Conservation (phyloP, 1,140 invertebrate species). For the Rhizoglyphus robini region DNA sequence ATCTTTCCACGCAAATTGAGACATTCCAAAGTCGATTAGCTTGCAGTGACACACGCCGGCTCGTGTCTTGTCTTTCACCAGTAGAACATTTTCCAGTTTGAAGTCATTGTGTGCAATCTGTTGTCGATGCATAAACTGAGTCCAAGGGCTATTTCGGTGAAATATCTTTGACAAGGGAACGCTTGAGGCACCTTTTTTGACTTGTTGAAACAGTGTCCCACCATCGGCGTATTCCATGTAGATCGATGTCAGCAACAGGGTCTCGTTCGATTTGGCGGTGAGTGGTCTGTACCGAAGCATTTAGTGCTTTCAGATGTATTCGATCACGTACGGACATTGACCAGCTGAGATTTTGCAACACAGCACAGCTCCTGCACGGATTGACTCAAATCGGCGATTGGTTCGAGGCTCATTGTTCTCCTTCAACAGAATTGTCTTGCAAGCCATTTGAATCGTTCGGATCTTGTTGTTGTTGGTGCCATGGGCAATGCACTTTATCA, state of each 20-base stretch:
- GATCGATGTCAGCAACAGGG: neutral
- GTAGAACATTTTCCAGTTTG: conserved; percentile 1
- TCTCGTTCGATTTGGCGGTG: neutral
- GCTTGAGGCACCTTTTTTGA: neutral
- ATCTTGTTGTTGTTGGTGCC: neutral
- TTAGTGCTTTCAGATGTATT: neutral
- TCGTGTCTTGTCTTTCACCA: neutral
- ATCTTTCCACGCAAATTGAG: conserved; percentile 1
- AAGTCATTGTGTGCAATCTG: conserved; percentile 1
- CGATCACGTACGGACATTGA: neutral
- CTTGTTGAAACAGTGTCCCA: neutral
- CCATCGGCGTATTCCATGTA: neutral
- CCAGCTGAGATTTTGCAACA: neutral
- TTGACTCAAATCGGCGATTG: neutral
- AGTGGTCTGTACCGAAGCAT: neutral
- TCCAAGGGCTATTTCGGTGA: neutral
- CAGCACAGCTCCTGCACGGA: neutral
- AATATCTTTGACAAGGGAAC: neutral
- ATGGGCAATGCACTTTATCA: neutral
- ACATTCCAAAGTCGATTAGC: conserved; percentile 2
- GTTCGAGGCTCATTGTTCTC: neutral
- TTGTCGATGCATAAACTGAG: neutral
- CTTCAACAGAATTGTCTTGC: neutral
- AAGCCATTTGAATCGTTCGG: neutral
- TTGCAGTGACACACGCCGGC: neutral